Percentiles rank a stretch among this genome's conserved stretches.
phyloP scores from a whole-genome alignment of 2,888 invertebrate species.

The Ptilodon capucinus region DNA sequence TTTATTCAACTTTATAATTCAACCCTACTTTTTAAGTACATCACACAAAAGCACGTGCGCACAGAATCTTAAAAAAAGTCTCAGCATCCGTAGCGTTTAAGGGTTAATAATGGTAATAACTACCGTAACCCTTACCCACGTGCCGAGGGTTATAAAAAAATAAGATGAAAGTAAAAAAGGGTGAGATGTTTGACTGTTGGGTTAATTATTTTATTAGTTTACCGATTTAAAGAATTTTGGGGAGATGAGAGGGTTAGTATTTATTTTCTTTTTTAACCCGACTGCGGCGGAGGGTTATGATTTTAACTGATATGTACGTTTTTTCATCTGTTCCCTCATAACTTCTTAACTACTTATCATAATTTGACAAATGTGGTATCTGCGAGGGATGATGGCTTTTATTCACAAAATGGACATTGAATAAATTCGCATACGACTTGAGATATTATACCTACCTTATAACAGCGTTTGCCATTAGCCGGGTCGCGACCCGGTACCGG shows the following conservation, averaged over 20 bases:
- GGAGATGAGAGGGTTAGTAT: background rate
- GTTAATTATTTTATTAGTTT: conserved; percentile 3
- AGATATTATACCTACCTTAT: too few relatives aligned
- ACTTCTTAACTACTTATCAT: too few relatives aligned
- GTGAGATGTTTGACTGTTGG: conserved; percentile 9
- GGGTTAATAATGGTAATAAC: conserved; percentile 64
- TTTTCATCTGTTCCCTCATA: too few relatives aligned
- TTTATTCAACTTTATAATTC: too few relatives aligned
- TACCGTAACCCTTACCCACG: conserved; percentile 63
- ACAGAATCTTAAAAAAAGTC: conserved; percentile 34
- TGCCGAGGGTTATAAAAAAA: conserved; percentile 63
- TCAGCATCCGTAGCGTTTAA: conserved; percentile 65
- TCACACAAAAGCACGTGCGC: background rate
- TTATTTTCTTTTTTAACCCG: background rate
- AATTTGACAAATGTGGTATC: too few relatives aligned
- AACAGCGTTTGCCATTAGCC: too few relatives aligned
- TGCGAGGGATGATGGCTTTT: too few relatives aligned
- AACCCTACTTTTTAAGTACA: conserved; percentile 19
- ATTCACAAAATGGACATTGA: too few relatives aligned
- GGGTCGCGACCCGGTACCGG: too few relatives aligned
- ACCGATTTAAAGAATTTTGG: conserved; percentile 1
- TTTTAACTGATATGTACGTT: too few relatives aligned
- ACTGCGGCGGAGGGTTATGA: too few relatives aligned
- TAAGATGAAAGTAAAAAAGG: conserved; percentile 28
- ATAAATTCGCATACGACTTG: too few relatives aligned